Base-by-base conservation (phyloP, 1,140 invertebrate species). In the Cepaea nemoralis region DNA sequence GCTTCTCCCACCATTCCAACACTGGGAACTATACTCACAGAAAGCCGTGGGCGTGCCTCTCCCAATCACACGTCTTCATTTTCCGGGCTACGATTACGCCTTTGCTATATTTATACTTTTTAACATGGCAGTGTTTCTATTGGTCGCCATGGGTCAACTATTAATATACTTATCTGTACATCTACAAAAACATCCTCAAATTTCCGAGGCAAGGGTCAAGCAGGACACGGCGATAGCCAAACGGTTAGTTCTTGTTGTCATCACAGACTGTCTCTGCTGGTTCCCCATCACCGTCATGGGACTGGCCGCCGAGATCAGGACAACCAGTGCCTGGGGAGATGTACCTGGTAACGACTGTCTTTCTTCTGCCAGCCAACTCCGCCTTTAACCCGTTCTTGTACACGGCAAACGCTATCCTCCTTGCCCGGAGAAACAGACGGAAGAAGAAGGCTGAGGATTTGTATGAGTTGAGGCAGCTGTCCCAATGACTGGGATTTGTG, bases 11-110 rank as follows among this genome's bases (percentile, higher is more conserved):
- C 50, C 77, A 16, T 48, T 70, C 3, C 40, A 59, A 24, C 69
- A 82, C 37, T 84, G 83, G 83, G 16, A 79, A 35, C 48, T 89
- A 77, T 88, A 87, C 74, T 80, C 83, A 10, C 78, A 82, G 50
- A 84, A 84, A 0, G 83, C 81, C 31, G 75, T 86, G 14, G 86
- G 86, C 73, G 70, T 86, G 6, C 81, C 85, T 24, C 70, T 87
- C 16, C 86, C 86, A 24, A 76, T 87, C 14, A 76, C 83, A 3
- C 27, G 71, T 2, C 27, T 84, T 1, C 42, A 77, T 0, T 70
- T 66, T 19, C 33, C 71, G 0, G 86, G 85, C 16, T 82, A 83
- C 73, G 82, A 85, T 42, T 87, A 86, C 69, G 74, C 82, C 39
- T 80, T 78, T 24, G 75, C 48, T 10, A 40, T 87, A 14, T 85